Percentiles rank a stretch among this genome's conserved stretches.
phyloP scores from a whole-genome alignment of 2,888 invertebrate species.

The Epicampocera succincta region DNA sequence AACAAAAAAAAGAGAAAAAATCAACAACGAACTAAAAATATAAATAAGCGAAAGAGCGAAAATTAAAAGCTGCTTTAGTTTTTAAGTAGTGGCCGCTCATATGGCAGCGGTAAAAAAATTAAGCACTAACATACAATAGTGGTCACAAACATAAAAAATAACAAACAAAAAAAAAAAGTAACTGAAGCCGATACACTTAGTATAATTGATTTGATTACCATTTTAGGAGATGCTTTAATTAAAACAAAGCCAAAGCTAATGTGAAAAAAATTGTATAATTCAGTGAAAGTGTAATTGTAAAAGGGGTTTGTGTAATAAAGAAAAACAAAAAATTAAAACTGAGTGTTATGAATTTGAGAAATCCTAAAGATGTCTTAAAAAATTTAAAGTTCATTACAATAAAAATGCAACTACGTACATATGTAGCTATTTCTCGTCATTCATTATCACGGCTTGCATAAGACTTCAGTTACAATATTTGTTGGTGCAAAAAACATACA shows the following conservation, averaged over 20 bases:
- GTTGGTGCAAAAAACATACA: background rate
- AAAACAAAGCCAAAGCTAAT: slow-evolving; percentile 24
- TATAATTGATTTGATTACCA: slow-evolving; percentile 52
- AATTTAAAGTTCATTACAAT: background rate
- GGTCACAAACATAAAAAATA: slow-evolving; percentile 52
- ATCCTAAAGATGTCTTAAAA: background rate
- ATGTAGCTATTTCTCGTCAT: background rate
- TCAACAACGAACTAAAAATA: slow-evolving; percentile 22
- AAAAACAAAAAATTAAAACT: slow-evolving; percentile 1
- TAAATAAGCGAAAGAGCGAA: slow-evolving; percentile 15
- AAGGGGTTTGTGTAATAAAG: slow-evolving; percentile 10
- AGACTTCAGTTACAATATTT: slow-evolving; percentile 49
- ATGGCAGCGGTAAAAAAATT: slow-evolving; percentile 42
- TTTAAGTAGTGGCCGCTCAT: slow-evolving; percentile 39
- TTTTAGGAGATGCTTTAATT: slow-evolving; percentile 57
- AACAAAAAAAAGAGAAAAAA: slow-evolving; percentile 22
- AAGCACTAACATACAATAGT: background rate
- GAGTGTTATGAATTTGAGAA: background rate
- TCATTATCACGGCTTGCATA: slow-evolving; percentile 59
- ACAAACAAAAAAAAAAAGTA: background rate
- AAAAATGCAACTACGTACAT: background rate
- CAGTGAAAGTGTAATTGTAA: slow-evolving; percentile 17
- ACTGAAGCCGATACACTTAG: slow-evolving; percentile 49
- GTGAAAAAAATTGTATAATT: slow-evolving; percentile 18
- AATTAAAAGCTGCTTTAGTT: slow-evolving; percentile 41